Evolutionary conservation across 2,888 invertebrate genomes (phyloP).

Genomic region (Drosophila atripex): DNA sequence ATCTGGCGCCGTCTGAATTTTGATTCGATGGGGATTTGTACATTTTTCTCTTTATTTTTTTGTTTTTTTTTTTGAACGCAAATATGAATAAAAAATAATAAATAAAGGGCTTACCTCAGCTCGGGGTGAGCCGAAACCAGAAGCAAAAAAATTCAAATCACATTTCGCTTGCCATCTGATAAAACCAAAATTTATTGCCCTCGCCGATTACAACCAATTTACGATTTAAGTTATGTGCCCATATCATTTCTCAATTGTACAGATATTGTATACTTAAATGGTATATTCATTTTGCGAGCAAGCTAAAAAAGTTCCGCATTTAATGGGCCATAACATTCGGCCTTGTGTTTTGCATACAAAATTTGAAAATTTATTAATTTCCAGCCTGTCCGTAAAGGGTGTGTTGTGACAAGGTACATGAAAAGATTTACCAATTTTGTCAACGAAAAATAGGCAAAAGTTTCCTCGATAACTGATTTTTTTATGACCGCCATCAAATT

Average conservation of each 20-base stretch:
- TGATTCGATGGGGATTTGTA: slow-evolving; percentile 57
- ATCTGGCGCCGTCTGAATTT: slow-evolving; percentile 74
- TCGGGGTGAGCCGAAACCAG: slow-evolving; percentile 3
- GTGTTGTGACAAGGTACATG: slow-evolving; percentile 21
- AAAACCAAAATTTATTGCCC: slow-evolving; percentile 70
- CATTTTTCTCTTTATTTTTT: neutral
- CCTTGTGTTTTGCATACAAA: slow-evolving; percentile 58
- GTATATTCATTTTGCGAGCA: slow-evolving; percentile 24
- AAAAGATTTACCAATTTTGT: slow-evolving; percentile 13
- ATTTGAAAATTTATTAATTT: slow-evolving; percentile 37
- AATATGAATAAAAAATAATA: slow-evolving; percentile 67
- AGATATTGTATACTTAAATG: slow-evolving; percentile 12
- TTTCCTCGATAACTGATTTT: slow-evolving; percentile 20
- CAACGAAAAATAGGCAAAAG: slow-evolving; percentile 26
- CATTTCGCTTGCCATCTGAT: slow-evolving; percentile 67
- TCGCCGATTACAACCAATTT: slow-evolving; percentile 72
- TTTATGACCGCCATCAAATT: slow-evolving; percentile 62
- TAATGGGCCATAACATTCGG: slow-evolving; percentile 67
- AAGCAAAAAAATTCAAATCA: slow-evolving; percentile 42
- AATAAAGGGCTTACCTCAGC: slow-evolving; percentile 46
- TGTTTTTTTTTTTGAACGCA: slow-evolving; percentile 28
- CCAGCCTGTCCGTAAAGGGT: slow-evolving; percentile 6
- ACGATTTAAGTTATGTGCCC: slow-evolving; percentile 67
- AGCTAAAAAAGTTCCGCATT: slow-evolving; percentile 57
- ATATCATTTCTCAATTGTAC: slow-evolving; percentile 53